Evolutionary conservation across 2,113 vertebrate species (phyloP).

Genomic region (Gavia stellata): DNA sequence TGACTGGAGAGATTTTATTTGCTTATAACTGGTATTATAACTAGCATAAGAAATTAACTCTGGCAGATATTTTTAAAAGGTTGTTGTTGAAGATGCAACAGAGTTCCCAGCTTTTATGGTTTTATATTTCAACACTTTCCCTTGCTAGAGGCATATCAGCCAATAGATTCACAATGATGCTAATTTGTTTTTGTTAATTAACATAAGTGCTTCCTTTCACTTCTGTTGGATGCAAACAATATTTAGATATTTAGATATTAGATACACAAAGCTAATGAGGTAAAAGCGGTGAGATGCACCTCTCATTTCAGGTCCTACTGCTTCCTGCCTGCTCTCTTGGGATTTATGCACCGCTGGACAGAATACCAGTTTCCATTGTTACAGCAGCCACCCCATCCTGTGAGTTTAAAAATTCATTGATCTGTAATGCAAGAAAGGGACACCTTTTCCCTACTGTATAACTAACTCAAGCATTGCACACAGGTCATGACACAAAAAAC

Average conservation of each 20-base stretch:
- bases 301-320: background rate
- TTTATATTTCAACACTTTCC: background rate
- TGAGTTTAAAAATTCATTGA: background rate
- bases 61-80: background rate
- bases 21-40: background rate
- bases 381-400: background rate
- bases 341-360: background rate
- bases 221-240: background rate
- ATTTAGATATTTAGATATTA: no score
- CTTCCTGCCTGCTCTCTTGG: background rate
- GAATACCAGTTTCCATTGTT: background rate
- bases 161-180: background rate
- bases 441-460: background rate
- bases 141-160: background rate
- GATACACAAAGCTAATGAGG: background rate
- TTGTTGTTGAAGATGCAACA: background rate
- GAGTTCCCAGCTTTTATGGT: background rate
- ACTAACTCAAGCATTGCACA: background rate
- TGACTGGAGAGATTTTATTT: background rate
- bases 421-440: background rate
- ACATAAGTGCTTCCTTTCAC: background rate
- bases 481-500: background rate
- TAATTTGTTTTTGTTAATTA: background rate
- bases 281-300: background rate
- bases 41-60: background rate